Conservation (phyloP, 2,113 vertebrate species). For the Gobius niger region DNA sequence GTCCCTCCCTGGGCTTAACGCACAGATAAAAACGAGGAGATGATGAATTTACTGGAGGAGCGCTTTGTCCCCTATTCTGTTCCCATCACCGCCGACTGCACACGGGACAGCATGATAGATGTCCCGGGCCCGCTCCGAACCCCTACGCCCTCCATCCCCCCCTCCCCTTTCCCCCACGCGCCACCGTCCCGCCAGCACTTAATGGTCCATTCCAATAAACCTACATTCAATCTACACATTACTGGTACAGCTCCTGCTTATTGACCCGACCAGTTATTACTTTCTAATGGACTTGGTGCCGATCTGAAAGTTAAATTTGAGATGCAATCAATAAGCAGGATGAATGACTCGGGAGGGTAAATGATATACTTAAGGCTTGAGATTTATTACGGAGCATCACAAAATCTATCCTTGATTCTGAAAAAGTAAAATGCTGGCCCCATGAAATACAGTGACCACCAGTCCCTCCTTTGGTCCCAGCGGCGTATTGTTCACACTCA, state of each 20-base stretch:
- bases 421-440: constrained; percentile 9
- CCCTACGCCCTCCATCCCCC: constrained; percentile 17
- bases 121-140: constrained; percentile 3
- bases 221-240: constrained; percentile 63
- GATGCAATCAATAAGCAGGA: constrained; percentile 68
- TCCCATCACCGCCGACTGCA: constrained; percentile 70
- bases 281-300: constrained; percentile 67
- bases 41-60: constrained; percentile 74
- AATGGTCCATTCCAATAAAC: constrained; percentile 75
- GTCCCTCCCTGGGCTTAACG: constrained; percentile 64
- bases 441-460: background rate
- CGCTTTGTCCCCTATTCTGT: constrained; percentile 66
- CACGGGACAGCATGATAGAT: constrained; percentile 70
- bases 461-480: background rate
- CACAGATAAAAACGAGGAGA: constrained; percentile 57
- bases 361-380: constrained; percentile 62
- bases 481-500: too few species aligned
- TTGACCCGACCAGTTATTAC: constrained; percentile 63
- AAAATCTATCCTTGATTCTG: background rate
- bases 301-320: constrained; percentile 71
- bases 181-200: constrained; percentile 38
- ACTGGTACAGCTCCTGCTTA: constrained; percentile 61
- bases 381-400: constrained; percentile 25
- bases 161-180: background rate
- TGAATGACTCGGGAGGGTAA: constrained; percentile 57